Conservation (phyloP, 92 coral and sea anemone species). For the Meandrina meandrites region DNA sequence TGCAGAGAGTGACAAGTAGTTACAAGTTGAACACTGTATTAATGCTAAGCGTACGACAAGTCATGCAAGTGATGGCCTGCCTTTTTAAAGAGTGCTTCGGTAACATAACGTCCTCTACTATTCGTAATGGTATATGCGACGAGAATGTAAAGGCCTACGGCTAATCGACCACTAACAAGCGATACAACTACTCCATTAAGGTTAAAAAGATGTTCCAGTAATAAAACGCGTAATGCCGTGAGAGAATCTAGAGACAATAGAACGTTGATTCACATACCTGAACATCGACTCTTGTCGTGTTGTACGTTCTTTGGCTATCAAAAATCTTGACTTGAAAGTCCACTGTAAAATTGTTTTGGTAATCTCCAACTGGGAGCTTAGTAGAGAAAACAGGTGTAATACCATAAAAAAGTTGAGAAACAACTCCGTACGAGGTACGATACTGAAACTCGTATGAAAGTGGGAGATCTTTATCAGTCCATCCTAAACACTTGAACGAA, state of each 20-base stretch:
- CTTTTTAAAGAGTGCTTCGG: no score
- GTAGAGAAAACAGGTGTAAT: slow-evolving; percentile 18
- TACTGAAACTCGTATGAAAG: slow-evolving; percentile 45
- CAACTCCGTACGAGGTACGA: slow-evolving; percentile 39
- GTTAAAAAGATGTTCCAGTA: neutral
- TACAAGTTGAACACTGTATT: no score
- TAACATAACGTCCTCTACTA: no score
- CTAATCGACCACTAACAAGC: neutral
- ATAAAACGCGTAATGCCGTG: no score
- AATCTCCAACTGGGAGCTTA: slow-evolving; percentile 49
- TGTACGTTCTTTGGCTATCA: slow-evolving; percentile 44
- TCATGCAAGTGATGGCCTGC: no score
- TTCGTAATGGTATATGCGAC: no score
- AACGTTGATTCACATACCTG: slow-evolving; percentile 37
- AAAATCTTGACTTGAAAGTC: slow-evolving; percentile 33
- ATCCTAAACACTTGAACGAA: slow-evolving; percentile 32
- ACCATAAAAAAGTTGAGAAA: slow-evolving; percentile 19
- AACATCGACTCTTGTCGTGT: slow-evolving; percentile 28
- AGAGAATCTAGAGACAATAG: no score
- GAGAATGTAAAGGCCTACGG: neutral
- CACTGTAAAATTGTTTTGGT: slow-evolving; percentile 26
- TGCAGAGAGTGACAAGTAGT: neutral
- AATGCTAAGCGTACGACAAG: no score
- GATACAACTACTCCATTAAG: neutral
- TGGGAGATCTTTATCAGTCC: slow-evolving; percentile 45